phyloP scores from a whole-genome alignment of 2,797 vertebrate genomes.

The Lates japonicus region DNA sequence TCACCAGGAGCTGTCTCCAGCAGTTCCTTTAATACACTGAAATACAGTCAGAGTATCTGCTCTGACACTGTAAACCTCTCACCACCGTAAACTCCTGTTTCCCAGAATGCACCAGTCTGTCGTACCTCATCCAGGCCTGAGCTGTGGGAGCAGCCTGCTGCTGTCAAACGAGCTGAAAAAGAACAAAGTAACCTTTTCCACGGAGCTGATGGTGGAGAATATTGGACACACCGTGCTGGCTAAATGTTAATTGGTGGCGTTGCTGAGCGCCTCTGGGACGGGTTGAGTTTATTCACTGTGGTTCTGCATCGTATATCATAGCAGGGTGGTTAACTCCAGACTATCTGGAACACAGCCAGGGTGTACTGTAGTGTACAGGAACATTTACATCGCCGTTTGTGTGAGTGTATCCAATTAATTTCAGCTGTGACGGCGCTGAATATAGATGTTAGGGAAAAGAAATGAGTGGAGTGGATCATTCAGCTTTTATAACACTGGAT shows the following conservation, averaged over 20 bases:
- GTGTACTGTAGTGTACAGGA: not conserved
- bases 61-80: too few relatives aligned
- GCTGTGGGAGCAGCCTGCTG: not conserved
- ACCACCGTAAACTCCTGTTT: too few relatives aligned
- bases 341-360: not conserved
- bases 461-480: not conserved
- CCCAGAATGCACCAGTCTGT: not conserved
- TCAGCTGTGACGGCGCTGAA: constrained; percentile 7
- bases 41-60: too few relatives aligned
- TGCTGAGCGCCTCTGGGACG: not conserved
- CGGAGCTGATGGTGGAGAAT: not conserved
- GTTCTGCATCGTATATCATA: constrained; percentile 21
- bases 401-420: constrained; percentile 30
- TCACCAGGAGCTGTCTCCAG: too few relatives aligned
- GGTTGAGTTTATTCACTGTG: constrained; percentile 29
- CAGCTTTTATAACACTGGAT: not conserved
- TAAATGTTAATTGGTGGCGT: constrained; percentile 17
- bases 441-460: not conserved
- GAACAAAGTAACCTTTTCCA: not conserved
- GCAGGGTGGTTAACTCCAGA: constrained; percentile 20
- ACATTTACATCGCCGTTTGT: constrained; percentile 9
- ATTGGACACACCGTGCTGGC: constrained; percentile 6
- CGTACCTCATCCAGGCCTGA: not conserved
- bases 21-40: too few relatives aligned
- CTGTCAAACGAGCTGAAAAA: constrained; percentile 2